A percentile compares a stretch with the other conserved stretches of the same genome.
phyloP scores from a whole-genome alignment of 2,113 vertebrate genomes.

The Aramus guarauna region DNA sequence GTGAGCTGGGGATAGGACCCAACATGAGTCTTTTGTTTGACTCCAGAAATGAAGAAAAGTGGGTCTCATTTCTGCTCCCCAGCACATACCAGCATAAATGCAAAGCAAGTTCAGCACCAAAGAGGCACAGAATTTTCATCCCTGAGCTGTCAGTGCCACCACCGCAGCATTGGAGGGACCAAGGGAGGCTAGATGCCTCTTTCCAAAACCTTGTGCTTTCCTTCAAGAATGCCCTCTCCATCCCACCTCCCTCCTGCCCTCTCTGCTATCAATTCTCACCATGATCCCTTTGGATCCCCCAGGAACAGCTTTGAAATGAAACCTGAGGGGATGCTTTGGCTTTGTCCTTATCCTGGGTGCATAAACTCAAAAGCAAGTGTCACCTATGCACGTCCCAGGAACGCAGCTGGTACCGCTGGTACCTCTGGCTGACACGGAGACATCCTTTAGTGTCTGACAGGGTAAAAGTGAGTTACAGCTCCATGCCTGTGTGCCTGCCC shows the following conservation, averaged over 20 bases:
- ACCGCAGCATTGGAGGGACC: rapidly evolving
- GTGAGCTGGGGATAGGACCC: background rate
- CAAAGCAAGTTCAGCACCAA: background rate
- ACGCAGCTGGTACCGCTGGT: background rate
- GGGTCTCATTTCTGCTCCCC: background rate
- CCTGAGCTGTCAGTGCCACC: background rate
- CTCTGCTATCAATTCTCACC: background rate
- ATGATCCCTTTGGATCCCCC: background rate
- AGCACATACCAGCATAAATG: background rate
- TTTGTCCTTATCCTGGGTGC: background rate
- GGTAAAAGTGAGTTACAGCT: background rate
- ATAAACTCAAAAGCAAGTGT: background rate
- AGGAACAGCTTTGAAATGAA: background rate
- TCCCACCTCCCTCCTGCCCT: background rate
- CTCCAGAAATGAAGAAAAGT: background rate
- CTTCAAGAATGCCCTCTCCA: background rate
- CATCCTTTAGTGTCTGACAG: rapidly evolving
- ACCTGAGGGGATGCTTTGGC: background rate
- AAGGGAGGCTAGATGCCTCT: background rate
- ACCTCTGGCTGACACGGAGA: background rate
- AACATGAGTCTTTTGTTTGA: background rate
- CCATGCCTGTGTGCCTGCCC: background rate
- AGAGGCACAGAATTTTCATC: background rate
- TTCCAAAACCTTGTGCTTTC: background rate
- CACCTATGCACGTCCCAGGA: rapidly evolving